Base-by-base conservation (phyloP, 1,140 invertebrate genomes). In the Cydia splendana region DNA sequence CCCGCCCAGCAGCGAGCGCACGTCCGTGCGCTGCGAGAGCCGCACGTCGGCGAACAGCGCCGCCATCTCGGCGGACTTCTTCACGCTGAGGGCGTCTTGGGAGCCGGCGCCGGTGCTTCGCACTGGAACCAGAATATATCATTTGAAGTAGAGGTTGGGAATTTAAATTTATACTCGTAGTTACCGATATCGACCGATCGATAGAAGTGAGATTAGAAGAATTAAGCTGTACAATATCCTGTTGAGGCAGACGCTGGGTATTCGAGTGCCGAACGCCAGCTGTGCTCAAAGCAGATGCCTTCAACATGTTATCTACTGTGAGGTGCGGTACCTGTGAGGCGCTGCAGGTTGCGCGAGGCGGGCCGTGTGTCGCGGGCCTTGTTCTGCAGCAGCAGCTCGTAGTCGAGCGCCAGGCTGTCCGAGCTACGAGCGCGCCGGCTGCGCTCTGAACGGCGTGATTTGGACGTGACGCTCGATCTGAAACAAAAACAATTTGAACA, bases 1-100 rank as follows among this genome's bases (percentile, higher is more conserved):
- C 78, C 83, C 85, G 9, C 76, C 90, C n/a, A 82, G 86, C 7
- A 93, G 76, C 0, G 91, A 87, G n/a, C 87, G 89, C 18, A 90
- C 92, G 82, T 94, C 94, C 0, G 91, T 94, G 24, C 92, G 91
- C 86, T 94, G 94, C 38, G 93, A 94, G 2, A 95, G 88, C 51
- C 95, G 94, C 51, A 96, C 94, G 85, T 96, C 96, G 0, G 96
- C 96, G 86, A 98, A 98, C 4, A 98, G 91, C 0, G 97, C 97
- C 0, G 97, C 97, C 79, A 97, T 97, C 90, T 98, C 97, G 0
- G 97, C 96, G 12, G 96, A 96, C 87, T 98, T 98, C 88, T 98
- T 98, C 9, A 97, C 96, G 34, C 96, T 96, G 0, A 98, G 91
- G 0, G 97, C 96, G 83, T 97, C 96, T 62, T 96, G 95, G 34